phyloP scores from a whole-genome alignment of 1,140 invertebrate species.

The Leucophenga varia region DNA sequence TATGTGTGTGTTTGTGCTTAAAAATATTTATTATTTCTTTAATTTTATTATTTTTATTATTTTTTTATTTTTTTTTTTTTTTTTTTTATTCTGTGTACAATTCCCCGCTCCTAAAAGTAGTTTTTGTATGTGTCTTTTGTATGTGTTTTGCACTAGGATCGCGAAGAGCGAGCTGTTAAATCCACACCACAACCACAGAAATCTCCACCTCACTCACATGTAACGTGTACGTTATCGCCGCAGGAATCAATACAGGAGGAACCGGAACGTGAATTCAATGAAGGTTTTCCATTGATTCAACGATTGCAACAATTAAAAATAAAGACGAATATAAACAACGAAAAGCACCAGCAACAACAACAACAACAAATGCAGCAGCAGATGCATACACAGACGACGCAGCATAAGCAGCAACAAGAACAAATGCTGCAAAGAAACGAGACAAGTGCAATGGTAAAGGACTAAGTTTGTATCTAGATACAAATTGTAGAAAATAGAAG shows the following conservation, averaged over 20 bases:
- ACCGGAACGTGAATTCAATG: slow-evolving; percentile 65
- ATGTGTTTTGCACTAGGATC: slow-evolving; percentile 59
- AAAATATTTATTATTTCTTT: no score
- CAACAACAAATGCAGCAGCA: no score
- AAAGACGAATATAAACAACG: slow-evolving; percentile 56
- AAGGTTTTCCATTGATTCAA: slow-evolving; percentile 76
- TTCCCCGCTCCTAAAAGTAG: slow-evolving; percentile 54
- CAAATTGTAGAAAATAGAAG: no score
- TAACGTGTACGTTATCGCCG: slow-evolving; percentile 52
- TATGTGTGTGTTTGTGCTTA: not conserved
- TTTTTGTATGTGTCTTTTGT: slow-evolving; percentile 55
- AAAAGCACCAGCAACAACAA: no score
- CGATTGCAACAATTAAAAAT: slow-evolving; percentile 76
- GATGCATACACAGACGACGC: no score
- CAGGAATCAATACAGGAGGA: slow-evolving; percentile 57
- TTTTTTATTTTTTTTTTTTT: not conserved
- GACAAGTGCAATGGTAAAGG: no score
- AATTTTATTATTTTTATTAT: no score
- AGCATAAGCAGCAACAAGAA: no score
- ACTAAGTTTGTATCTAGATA: no score
- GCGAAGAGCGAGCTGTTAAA: slow-evolving; percentile 63
- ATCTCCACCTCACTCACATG: slow-evolving; percentile 56
- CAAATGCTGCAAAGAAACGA: no score
- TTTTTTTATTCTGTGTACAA: slow-evolving; percentile 41
- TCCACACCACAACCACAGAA: slow-evolving; percentile 57